phyloP scores from a whole-genome alignment of 2,113 vertebrate genomes.

The Spea multiplicata region DNA sequence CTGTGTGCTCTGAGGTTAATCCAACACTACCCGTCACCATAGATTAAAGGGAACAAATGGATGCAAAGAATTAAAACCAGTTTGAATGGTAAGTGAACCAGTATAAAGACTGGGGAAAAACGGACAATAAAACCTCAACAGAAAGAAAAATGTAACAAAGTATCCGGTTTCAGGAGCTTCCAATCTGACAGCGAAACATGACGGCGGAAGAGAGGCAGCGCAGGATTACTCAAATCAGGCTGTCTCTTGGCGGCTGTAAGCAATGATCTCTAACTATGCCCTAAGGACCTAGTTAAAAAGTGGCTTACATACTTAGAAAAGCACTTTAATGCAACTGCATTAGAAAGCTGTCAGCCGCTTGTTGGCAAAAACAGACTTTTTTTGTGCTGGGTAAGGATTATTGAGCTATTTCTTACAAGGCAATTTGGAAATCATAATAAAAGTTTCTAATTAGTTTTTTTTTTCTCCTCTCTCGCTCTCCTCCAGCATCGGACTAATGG shows the following conservation, averaged over 20 bases:
- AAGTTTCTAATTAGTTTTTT: slow-evolving; percentile 70
- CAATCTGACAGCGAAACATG: slow-evolving; percentile 73
- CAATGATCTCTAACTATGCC: slow-evolving; percentile 93
- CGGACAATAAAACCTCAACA: not conserved
- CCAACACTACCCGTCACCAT: no score
- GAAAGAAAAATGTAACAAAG: slow-evolving; percentile 9
- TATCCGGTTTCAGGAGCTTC: slow-evolving; percentile 62
- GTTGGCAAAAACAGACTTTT: slow-evolving; percentile 70
- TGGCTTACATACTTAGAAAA: slow-evolving; percentile 76
- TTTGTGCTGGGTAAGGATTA: slow-evolving; percentile 63
- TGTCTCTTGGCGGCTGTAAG: slow-evolving; percentile 76
- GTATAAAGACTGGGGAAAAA: not conserved
- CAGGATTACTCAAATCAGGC: slow-evolving; percentile 67
- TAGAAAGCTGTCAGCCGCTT: slow-evolving; percentile 81
- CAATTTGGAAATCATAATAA: slow-evolving; percentile 66
- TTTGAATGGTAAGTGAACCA: not conserved
- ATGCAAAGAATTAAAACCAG: not conserved
- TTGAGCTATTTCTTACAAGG: slow-evolving; percentile 75
- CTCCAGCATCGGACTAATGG: slow-evolving; percentile 54
- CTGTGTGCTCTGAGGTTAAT: not conserved
- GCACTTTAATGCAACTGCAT: slow-evolving; percentile 86
- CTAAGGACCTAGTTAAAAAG: slow-evolving; percentile 89
- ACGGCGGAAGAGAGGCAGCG: slow-evolving; percentile 78
- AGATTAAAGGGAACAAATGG: not conserved
- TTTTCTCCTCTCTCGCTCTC: slow-evolving; percentile 48